Percentiles rank a stretch among this genome's conserved stretches.
These are phyloP conservation scores for Taenioides sp. DNA, from an alignment of 2,797 vertebrate genomes.

Conservation along the genomic window DNA sequence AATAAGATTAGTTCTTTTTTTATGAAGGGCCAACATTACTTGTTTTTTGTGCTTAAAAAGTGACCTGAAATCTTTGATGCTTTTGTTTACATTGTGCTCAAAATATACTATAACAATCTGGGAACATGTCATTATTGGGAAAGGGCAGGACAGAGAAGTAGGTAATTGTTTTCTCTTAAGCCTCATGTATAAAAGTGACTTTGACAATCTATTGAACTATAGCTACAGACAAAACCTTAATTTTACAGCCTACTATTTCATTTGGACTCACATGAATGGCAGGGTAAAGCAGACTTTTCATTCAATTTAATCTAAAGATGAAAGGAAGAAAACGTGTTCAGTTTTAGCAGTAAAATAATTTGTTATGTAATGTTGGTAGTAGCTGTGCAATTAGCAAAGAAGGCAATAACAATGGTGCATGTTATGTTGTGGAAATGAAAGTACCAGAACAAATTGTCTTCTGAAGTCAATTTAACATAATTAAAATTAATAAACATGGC, in stretches of 20 bases:
- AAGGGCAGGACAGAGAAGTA: conserved; percentile 12
- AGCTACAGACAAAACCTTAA: not conserved
- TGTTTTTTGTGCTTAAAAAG: conserved; percentile 7
- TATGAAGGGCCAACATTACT: conserved; percentile 3
- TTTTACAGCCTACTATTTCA: not conserved
- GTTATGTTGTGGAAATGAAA: too few relatives aligned
- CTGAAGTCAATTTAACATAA: too few relatives aligned
- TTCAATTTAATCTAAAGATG: not conserved
- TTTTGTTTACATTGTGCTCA: conserved; percentile 30
- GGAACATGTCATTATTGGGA: conserved; percentile 12
- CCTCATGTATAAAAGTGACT: not conserved
- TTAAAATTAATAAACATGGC: too few relatives aligned
- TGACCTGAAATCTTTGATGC: conserved; percentile 11
- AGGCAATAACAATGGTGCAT: too few relatives aligned
- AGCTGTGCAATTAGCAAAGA: not conserved
- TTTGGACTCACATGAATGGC: not conserved
- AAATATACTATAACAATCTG: not conserved
- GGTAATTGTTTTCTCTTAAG: not conserved
- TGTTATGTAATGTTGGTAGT: not conserved
- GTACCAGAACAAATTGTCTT: too few relatives aligned
- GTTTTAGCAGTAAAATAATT: not conserved
- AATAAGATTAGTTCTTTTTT: conserved; percentile 4
- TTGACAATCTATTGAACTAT: not conserved
- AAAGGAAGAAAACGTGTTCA: not conserved
- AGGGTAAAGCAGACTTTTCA: not conserved